Evolutionary conservation across 1,140 invertebrate species (phyloP).

Genomic region (Drosophila saltans): DNA sequence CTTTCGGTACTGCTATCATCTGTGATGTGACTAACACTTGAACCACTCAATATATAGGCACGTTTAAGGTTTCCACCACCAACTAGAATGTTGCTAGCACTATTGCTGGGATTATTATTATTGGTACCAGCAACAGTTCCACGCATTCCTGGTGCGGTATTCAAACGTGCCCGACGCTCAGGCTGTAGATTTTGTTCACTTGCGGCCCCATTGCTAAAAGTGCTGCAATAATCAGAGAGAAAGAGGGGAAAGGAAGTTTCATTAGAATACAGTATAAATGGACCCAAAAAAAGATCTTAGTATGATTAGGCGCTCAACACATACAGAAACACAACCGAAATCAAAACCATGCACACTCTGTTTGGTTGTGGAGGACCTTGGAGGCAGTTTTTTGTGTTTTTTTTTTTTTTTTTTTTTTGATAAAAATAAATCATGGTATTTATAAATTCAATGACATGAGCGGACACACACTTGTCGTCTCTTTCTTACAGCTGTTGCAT

Average conservation of each 20-base stretch:
- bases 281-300: slow-evolving; percentile 50
- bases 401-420: slow-evolving; percentile 3
- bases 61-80: slow-evolving; percentile 63
- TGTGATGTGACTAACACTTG: slow-evolving; percentile 77
- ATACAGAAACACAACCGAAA: slow-evolving; percentile 29
- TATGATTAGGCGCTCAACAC: slow-evolving; percentile 70
- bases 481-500: background rate
- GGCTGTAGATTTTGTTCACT: slow-evolving; percentile 70
- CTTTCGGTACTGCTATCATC: slow-evolving; percentile 80
- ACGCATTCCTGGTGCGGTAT: slow-evolving; percentile 79
- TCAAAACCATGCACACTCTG: slow-evolving; percentile 28
- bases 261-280: slow-evolving; percentile 41
- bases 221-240: slow-evolving; percentile 48
- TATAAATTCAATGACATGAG: slow-evolving; percentile 60
- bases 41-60: slow-evolving; percentile 72
- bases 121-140: slow-evolving; percentile 23
- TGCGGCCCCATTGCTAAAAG: slow-evolving; percentile 78
- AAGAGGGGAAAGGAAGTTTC: slow-evolving; percentile 16
- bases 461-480: slow-evolving; percentile 6
- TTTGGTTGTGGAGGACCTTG: slow-evolving; percentile 41
- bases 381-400: slow-evolving; percentile 17
- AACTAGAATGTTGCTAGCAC: slow-evolving; percentile 23
- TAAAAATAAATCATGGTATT: slow-evolving; percentile 49
- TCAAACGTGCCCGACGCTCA: slow-evolving; percentile 74
- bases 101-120: slow-evolving; percentile 14